These are phyloP conservation scores for Episyrphus balteatus DNA, from an alignment of 1,140 invertebrate species.

Conservation along the genomic window DNA sequence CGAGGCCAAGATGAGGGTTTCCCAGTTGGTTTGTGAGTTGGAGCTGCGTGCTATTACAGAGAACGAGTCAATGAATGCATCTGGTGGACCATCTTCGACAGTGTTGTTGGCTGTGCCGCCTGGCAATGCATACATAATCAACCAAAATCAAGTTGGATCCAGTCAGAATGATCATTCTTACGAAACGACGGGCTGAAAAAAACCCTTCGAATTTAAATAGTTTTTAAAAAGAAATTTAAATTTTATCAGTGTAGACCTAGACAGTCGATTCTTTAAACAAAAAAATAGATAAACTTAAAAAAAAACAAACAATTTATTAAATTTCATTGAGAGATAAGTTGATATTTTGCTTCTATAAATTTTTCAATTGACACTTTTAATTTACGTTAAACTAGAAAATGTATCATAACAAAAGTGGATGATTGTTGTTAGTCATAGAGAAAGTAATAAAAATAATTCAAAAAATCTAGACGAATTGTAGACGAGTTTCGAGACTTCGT, in stretches of 20 bases:
- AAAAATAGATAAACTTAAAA: too few relatives aligned
- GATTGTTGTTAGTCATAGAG: too few relatives aligned
- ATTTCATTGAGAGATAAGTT: too few relatives aligned
- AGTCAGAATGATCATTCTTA: background rate
- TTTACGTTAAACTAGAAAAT: too few relatives aligned
- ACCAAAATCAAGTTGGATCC: background rate
- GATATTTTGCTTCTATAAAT: too few relatives aligned
- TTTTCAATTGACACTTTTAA: too few relatives aligned
- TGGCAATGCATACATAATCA: background rate
- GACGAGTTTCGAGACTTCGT: too few relatives aligned
- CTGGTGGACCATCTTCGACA: background rate
- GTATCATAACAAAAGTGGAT: too few relatives aligned
- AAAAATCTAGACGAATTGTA: too few relatives aligned
- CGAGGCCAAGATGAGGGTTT: slow-evolving; percentile 32
- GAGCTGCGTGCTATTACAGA: slow-evolving; percentile 25
- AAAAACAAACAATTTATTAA: too few relatives aligned
- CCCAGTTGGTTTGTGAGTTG: slow-evolving; percentile 28
- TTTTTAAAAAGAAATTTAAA: background rate
- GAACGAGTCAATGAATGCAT: background rate
- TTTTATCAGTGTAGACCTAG: background rate
- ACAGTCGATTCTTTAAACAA: too few relatives aligned
- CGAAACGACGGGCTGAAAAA: background rate
- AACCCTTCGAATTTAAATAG: background rate
- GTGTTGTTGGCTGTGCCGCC: background rate
- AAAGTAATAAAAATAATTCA: too few relatives aligned